A percentile compares a stretch with the other conserved stretches of the same genome.
Conservation (phyloP, 1,140 invertebrate genomes). For the Drosophila bocki region DNA sequence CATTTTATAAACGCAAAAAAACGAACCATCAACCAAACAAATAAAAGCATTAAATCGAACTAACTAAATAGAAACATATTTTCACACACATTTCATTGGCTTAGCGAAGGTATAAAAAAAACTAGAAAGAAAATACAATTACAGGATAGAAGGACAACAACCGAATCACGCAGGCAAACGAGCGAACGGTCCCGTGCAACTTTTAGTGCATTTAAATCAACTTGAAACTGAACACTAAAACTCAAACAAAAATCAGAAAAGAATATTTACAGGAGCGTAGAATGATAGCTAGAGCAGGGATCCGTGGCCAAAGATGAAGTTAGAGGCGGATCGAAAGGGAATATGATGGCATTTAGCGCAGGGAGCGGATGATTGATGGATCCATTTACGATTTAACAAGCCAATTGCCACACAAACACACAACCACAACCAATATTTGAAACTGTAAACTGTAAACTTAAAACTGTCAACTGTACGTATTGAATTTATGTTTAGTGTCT, state of each 20-base stretch:
- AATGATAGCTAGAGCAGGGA: slow-evolving; percentile 29
- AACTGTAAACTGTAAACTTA: slow-evolving; percentile 56
- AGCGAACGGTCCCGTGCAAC: slow-evolving; percentile 71
- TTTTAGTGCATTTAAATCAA: slow-evolving; percentile 80
- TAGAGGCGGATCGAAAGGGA: slow-evolving; percentile 42
- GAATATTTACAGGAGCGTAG: slow-evolving; percentile 67
- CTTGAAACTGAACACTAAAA: slow-evolving; percentile 23
- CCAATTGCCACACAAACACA: slow-evolving; percentile 19
- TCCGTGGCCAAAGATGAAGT: slow-evolving; percentile 76
- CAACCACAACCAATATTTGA: slow-evolving; percentile 34
- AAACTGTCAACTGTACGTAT: slow-evolving; percentile 47
- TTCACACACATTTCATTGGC: slow-evolving; percentile 74
- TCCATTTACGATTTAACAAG: slow-evolving; percentile 52
- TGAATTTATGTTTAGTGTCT: slow-evolving; percentile 78
- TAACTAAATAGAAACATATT: slow-evolving; percentile 67
- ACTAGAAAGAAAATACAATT: slow-evolving; percentile 12
- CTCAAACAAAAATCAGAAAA: slow-evolving; percentile 29
- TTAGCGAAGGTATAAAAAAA: slow-evolving; percentile 70
- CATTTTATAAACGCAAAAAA: slow-evolving; percentile 71
- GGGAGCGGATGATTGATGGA: slow-evolving; percentile 15
- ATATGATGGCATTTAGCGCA: slow-evolving; percentile 23
- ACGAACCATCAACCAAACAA: slow-evolving; percentile 41
- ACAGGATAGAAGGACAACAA: slow-evolving; percentile 42
- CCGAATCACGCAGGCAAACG: slow-evolving; percentile 45
- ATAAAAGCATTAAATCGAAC: slow-evolving; percentile 56